Percentiles rank a stretch among this genome's conserved stretches.
Evolutionary conservation across 2,888 invertebrate species (phyloP).

Genomic region (Drosophila dives): DNA sequence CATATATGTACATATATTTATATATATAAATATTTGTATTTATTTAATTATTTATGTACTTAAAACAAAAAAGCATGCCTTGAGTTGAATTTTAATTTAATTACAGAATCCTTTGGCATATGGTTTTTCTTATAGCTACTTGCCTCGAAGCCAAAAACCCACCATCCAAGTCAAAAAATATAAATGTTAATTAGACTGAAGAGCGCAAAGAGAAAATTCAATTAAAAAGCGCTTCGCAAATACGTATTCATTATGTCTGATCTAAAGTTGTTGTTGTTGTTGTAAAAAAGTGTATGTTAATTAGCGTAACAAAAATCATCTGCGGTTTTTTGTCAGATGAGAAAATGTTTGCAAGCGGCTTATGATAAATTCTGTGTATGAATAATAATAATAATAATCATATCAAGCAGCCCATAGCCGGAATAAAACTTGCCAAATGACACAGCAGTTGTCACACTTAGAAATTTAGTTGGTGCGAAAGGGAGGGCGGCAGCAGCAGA

Average conservation of each 20-base stretch:
- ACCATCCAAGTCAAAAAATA: constrained; percentile 25
- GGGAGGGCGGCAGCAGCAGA: background rate
- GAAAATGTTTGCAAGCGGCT: constrained; percentile 28
- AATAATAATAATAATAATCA: constrained; percentile 66
- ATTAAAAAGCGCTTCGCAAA: constrained; percentile 77
- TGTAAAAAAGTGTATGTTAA: constrained; percentile 44
- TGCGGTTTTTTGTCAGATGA: constrained; percentile 53
- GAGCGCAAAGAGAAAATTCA: constrained; percentile 59
- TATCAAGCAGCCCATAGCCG: constrained; percentile 48
- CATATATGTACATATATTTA: background rate
- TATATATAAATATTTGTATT: constrained; percentile 23
- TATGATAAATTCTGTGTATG: constrained; percentile 49
- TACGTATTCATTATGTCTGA: constrained; percentile 67
- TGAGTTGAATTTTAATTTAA: constrained; percentile 68
- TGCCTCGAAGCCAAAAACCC: background rate
- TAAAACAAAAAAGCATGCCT: constrained; percentile 31
- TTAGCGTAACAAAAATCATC: constrained; percentile 64
- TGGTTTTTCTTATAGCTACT: constrained; percentile 45
- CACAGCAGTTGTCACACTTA: constrained; percentile 46
- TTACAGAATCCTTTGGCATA: constrained; percentile 63
- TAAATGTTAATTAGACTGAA: constrained; percentile 53
- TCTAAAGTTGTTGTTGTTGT: constrained; percentile 33
- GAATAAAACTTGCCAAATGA: constrained; percentile 62
- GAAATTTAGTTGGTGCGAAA: constrained; percentile 4
- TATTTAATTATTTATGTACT: constrained; percentile 44